A percentile compares a stretch with the other conserved stretches of the same genome.
Conservation (phyloP, 2,888 invertebrate genomes). For the Fragum whitleyi region DNA sequence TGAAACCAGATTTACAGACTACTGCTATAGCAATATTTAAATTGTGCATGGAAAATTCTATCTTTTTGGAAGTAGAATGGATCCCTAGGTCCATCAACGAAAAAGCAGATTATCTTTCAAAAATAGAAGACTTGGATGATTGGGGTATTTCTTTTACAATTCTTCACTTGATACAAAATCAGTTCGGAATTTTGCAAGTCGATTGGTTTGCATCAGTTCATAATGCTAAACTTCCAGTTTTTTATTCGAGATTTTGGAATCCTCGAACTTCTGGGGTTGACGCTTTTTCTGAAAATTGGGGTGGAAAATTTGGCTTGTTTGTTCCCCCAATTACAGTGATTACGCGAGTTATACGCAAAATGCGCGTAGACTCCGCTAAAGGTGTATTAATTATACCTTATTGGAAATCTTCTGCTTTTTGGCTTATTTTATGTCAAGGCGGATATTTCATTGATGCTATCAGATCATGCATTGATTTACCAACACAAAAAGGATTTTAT, state of each 20-base stretch:
- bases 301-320: too few relatives aligned
- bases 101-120: conserved; percentile 48
- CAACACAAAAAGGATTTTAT: too few relatives aligned
- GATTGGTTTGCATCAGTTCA: conserved; percentile 48
- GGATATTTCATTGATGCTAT: too few relatives aligned
- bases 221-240: conserved; percentile 36
- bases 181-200: conserved; percentile 30
- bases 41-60: conserved; percentile 36
- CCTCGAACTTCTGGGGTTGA: too few relatives aligned
- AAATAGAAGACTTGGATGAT: conserved; percentile 49
- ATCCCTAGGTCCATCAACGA: conserved; percentile 49
- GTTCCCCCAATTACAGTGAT: too few relatives aligned
- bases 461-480: too few relatives aligned
- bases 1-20: conserved; percentile 37
- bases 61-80: conserved; percentile 46
- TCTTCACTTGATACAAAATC: conserved; percentile 24
- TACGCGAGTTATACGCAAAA: too few relatives aligned
- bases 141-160: conserved; percentile 47
- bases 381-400: too few relatives aligned
- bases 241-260: conserved; percentile 56
- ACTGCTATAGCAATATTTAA: conserved; percentile 30
- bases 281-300: too few relatives aligned
- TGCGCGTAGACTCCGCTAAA: too few relatives aligned
- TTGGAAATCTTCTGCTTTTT: too few relatives aligned
- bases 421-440: too few relatives aligned